Conservation (phyloP, 1,140 invertebrate genomes). For the Cotesia glomerata region DNA sequence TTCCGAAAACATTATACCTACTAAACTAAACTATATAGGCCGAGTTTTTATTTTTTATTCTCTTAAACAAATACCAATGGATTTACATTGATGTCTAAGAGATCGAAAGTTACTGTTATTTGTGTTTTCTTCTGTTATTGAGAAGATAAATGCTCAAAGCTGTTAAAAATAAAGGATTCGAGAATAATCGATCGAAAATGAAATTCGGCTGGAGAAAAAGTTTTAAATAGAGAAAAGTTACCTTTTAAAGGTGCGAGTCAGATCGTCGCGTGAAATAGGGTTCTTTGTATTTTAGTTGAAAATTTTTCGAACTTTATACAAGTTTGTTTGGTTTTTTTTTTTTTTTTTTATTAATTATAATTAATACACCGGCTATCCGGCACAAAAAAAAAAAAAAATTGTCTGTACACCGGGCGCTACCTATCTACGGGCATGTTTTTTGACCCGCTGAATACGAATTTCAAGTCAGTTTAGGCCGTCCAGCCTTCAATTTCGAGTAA, state of each 20-base stretch:
- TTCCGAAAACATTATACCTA: neutral
- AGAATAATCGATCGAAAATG: neutral
- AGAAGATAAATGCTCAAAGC: constrained; percentile 11
- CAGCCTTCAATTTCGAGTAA: too few species aligned
- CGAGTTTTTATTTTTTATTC: neutral
- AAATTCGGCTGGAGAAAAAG: neutral
- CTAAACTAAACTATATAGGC: neutral
- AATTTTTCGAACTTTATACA: too few species aligned
- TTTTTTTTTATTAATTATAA: too few species aligned
- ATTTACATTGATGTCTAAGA: constrained; percentile 13
- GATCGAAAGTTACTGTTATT: constrained; percentile 26
- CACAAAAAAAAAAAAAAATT: too few species aligned
- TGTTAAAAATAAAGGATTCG: neutral
- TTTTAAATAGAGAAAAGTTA: neutral
- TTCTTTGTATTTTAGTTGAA: too few species aligned
- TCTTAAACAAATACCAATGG: constrained; percentile 24
- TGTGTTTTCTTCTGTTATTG: constrained; percentile 12
- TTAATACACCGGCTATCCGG: too few species aligned
- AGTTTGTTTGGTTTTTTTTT: too few species aligned
- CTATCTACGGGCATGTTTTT: too few species aligned
- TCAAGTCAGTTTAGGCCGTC: too few species aligned
- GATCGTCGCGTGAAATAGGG: too few species aligned
- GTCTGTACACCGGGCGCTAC: too few species aligned
- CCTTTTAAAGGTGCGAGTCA: neutral
- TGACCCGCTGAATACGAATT: too few species aligned